Evolutionary conservation across 2,888 invertebrate genomes (phyloP), one percentile per base, ranked within the genome.

Genomic region (Ectropis crepuscularia): DNA sequence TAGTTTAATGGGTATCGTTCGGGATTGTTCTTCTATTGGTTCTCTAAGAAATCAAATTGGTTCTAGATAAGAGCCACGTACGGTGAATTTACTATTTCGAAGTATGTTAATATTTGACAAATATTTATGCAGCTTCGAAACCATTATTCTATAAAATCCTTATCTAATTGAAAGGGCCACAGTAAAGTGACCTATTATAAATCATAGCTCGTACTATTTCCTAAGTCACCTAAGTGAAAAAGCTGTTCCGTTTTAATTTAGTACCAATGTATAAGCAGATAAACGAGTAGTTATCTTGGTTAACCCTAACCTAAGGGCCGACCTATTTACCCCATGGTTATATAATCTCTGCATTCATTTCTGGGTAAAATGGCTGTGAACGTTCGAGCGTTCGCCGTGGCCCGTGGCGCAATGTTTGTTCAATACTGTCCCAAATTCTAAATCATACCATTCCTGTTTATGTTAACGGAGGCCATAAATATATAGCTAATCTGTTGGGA

Each of bases 271-370:
- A 86, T 83, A 75, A 74, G 69, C 54, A 68, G 61, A 57, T 61
- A 78, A 80, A 78, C 71, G 78, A 78, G 83, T 82, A 79, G 83
- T 82, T 84, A 82, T 83, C 83, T 84, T 85, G 76, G 81, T 72
- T 77, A 81, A 83, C 79, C 78, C 83, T 63, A 74, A 78, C 73
- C 78, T 75, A 74, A 80, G 76, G 4, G 75, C 77, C 79, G 86
- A 83, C 87, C 86, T 80, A 88, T 81, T 83, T 87, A 79, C 79
- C 72, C 75, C 73, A 69, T 74, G 72, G 76, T 74, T 73, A 75
- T 79, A 74, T 80, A 84, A 84, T 82, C 83, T 79, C 71, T 78
- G 79, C 79, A 83, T 82, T 79, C 79, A 83, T 81, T 80, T 81
- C 81, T 74, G 78, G 69, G 79, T 79, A 80, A 76, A 78, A 75